phyloP scores from a whole-genome alignment of 2,888 invertebrate species.

The Rutpela maculata region DNA sequence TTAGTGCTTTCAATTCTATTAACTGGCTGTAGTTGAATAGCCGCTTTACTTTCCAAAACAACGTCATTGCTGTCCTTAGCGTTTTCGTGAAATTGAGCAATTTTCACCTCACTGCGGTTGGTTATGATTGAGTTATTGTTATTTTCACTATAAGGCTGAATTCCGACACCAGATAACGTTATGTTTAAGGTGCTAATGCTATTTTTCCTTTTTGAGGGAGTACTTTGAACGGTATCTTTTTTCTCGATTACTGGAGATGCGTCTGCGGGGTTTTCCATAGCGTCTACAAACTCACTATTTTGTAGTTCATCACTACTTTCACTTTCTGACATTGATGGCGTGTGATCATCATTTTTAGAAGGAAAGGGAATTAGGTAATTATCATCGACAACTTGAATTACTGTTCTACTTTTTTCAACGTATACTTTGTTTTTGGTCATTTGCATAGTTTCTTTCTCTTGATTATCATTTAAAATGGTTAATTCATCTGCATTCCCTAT shows the following conservation, averaged over 20 bases:
- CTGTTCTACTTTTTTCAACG: slow-evolving; percentile 72
- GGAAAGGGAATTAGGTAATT: slow-evolving; percentile 52
- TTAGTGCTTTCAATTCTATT: slow-evolving; percentile 21
- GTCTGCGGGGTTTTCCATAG: slow-evolving; percentile 54
- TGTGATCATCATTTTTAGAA: slow-evolving; percentile 44
- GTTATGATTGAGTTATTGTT: background rate
- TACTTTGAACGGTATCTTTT: slow-evolving; percentile 17
- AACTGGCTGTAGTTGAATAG: slow-evolving; percentile 49
- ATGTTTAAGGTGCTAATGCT: slow-evolving; percentile 61
- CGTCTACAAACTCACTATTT: slow-evolving; percentile 63
- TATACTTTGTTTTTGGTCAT: slow-evolving; percentile 62
- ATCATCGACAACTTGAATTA: slow-evolving; percentile 69
- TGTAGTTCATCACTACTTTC: slow-evolving; percentile 62
- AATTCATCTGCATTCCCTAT: slow-evolving; percentile 16
- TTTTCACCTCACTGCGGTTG: slow-evolving; percentile 14
- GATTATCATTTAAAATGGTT: background rate
- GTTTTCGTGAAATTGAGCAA: slow-evolving; percentile 3
- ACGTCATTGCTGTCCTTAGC: slow-evolving; percentile 39
- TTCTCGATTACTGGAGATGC: background rate
- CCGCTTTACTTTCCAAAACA: slow-evolving; percentile 56
- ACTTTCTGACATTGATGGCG: slow-evolving; percentile 55
- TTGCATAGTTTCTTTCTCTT: slow-evolving; percentile 16
- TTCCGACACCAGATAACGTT: slow-evolving; percentile 9
- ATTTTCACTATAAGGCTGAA: slow-evolving; percentile 12
- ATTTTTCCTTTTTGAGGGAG: slow-evolving; percentile 54